Evolutionary conservation across 2,113 vertebrate genomes (phyloP).

Genomic region (Poecile atricapillus): DNA sequence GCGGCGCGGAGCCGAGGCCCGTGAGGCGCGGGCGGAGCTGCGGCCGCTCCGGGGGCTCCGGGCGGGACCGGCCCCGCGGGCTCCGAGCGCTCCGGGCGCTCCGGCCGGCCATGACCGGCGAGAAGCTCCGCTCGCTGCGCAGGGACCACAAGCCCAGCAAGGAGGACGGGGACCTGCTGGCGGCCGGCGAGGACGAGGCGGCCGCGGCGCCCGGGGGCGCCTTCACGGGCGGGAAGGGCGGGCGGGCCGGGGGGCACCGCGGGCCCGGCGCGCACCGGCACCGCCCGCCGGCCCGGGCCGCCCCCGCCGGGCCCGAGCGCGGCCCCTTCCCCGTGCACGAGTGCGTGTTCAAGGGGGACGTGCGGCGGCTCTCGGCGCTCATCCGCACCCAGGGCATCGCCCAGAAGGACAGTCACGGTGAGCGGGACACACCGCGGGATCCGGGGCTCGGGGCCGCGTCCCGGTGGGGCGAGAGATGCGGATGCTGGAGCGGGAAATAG

Average conservation of each 20-base stretch:
- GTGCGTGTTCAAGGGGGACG: conserved; percentile 94
- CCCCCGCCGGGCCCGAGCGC: conserved; percentile 45
- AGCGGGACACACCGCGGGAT: background rate
- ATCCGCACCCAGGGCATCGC: conserved; percentile 95
- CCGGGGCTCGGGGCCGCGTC: background rate
- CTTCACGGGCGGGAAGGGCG: too few relatives aligned
- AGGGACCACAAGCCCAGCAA: background rate
- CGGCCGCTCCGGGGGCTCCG: background rate
- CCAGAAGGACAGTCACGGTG: conserved; percentile 95
- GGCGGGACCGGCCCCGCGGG: background rate
- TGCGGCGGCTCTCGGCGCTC: conserved; percentile 89
- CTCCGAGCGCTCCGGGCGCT: background rate
- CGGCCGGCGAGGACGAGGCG: background rate
- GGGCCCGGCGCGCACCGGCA: background rate
- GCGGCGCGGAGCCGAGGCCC: background rate
- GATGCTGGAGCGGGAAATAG: background rate
- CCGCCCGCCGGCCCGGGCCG: background rate
- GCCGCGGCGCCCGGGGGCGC: too few relatives aligned
- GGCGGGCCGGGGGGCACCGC: background rate
- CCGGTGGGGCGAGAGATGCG: background rate
- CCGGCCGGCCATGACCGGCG: background rate
- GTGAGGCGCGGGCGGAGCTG: background rate
- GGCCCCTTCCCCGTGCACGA: conserved; percentile 90
- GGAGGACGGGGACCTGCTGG: background rate
- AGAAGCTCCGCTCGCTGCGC: background rate